phyloP scores from a whole-genome alignment of 2,797 vertebrate genomes.

The Lagothrix lagotricha region DNA sequence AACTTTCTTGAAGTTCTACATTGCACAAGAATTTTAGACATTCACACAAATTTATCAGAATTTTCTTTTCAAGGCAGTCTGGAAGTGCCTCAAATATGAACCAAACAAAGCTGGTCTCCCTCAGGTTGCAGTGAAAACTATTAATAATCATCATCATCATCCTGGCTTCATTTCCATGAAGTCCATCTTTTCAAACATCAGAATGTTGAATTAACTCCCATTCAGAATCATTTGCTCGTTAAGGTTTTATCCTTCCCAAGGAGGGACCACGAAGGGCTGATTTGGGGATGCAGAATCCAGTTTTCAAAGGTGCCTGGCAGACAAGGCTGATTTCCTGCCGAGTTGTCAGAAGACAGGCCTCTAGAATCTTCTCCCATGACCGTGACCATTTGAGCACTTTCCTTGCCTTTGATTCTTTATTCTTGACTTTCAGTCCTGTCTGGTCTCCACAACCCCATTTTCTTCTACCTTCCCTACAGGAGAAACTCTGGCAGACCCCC shows the following conservation, averaged over 20 bases:
- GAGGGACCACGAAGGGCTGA: background rate
- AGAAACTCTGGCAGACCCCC: background rate
- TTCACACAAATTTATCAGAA: conserved; percentile 42
- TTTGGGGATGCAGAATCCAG: background rate
- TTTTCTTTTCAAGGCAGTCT: background rate
- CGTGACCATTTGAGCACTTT: background rate
- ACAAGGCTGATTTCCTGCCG: background rate
- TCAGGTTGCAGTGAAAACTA: background rate
- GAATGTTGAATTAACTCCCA: background rate
- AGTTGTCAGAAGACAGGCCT: conserved; percentile 16
- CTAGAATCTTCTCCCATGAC: background rate
- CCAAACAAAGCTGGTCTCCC: background rate
- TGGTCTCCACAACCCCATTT: background rate
- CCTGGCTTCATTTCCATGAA: conserved; percentile 3
- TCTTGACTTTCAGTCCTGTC: conserved; percentile 3
- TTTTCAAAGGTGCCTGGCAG: background rate
- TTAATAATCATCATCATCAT: background rate
- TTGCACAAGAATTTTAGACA: conserved; percentile 66
- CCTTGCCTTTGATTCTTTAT: conserved; percentile 37
- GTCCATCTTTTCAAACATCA: background rate
- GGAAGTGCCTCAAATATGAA: background rate
- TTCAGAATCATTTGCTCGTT: background rate
- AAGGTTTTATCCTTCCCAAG: background rate
- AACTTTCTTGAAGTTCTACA: conserved; percentile 62
- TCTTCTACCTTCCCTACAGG: background rate